Base-by-base conservation (phyloP, 2,797 vertebrate species). In the Rhinella marina region DNA sequence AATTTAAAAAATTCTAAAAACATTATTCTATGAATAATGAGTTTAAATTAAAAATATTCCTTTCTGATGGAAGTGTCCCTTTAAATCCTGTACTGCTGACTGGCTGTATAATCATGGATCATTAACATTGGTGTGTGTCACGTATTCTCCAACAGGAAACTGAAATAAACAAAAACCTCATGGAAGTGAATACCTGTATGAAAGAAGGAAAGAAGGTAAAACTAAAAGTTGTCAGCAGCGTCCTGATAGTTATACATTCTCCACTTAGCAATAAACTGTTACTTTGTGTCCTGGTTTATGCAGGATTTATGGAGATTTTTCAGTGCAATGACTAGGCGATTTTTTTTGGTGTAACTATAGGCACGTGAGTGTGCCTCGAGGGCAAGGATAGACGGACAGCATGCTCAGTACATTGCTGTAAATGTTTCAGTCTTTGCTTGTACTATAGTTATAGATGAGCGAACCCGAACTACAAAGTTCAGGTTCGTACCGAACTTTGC, bases 131-230 rank as follows among this genome's bases (percentile, higher is more conserved):
- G 50, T 19, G 1, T 48, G 0, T 75, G 21, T 23, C 16, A 81
- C 86, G 61, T 90, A 90, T 81, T 41, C 79, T 59, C 87, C 88
- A 76, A 89, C 84, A 91, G 98, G 97, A 97, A 92, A 93, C 86
- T 11, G 95, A 96, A 91, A 91, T 98, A 91, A 97, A 94, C 93
- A 95, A 93, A 92, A 97, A 94, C 90, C 90, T 98, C 17, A 88
- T 85, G 87, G 95, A 96, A 90, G 96, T 97, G 91, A 95, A 94
- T 81, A 62, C 6, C 19, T 80, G 66, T 52, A 90, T 96, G 62
- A 95, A 94, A 94, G 92, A 94, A 92, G 97, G 97, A 90, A 99
- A 97, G 84, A 94, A 96, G 95, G 98, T 97, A 92, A 86, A 77
- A 54, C 13, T 11, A 25, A 8, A 78, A 64, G 29, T 9, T 84